Evolutionary conservation across 2,888 invertebrate genomes (phyloP).

Genomic region (Apamea epomidion): DNA sequence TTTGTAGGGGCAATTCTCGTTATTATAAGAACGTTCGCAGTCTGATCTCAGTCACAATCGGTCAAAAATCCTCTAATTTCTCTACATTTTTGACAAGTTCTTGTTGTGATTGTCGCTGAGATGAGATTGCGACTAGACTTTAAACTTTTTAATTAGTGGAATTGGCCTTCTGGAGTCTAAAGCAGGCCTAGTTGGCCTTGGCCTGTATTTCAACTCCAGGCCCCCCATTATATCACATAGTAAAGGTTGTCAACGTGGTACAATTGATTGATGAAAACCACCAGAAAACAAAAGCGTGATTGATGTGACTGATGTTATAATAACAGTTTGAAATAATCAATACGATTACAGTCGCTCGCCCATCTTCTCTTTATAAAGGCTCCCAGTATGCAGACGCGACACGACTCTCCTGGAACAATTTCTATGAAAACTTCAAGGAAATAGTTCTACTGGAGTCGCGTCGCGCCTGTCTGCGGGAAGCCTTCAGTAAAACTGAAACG

Average conservation of each 20-base stretch:
- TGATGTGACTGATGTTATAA: neutral
- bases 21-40: too few species aligned
- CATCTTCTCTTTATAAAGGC: neutral
- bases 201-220: too few species aligned
- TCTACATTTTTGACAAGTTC: too few species aligned
- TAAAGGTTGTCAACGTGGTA: neutral
- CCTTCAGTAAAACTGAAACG: neutral
- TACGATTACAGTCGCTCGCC: neutral
- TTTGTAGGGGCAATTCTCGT: neutral
- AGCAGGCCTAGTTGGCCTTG: too few species aligned
- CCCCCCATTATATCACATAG: neutral
- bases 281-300: neutral
- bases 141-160: too few species aligned
- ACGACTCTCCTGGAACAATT: neutral
- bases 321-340: conserved; percentile 5
- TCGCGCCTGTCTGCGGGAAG: neutral
- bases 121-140: too few species aligned
- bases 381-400: neutral
- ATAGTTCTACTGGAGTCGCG: neutral
- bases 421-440: neutral
- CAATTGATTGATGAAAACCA: neutral
- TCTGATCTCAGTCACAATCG: too few species aligned
- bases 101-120: too few species aligned
- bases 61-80: too few species aligned
- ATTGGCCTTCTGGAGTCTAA: neutral